These are phyloP conservation scores for Cololabis saira DNA, from an alignment of 2,113 vertebrate species.

Conservation along the genomic window DNA sequence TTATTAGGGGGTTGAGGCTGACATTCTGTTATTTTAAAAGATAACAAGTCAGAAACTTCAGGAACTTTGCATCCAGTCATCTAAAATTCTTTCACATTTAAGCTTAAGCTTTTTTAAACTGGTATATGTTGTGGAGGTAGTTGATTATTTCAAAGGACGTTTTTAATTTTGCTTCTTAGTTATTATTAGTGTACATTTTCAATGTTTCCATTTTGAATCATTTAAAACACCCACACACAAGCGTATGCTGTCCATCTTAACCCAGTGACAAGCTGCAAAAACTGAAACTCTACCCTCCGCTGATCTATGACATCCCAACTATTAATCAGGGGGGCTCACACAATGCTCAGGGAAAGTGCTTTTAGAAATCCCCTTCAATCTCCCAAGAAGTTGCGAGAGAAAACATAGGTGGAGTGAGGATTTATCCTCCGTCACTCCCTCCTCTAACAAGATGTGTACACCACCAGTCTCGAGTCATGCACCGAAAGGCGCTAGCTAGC, in stretches of 20 bases:
- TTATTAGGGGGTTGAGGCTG: too few relatives aligned
- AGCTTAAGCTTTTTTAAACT: background rate
- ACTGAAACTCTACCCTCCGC: conserved; percentile 21
- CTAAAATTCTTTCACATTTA: too few relatives aligned
- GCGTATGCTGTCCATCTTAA: conserved; percentile 7
- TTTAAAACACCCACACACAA: background rate
- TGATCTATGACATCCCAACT: background rate
- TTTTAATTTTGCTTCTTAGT: background rate
- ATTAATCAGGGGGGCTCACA: conserved; percentile 30
- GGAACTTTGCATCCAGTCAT: too few relatives aligned
- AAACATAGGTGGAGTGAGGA: conserved; percentile 39
- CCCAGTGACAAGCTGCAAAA: conserved; percentile 12
- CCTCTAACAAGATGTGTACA: conserved; percentile 53
- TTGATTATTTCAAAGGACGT: background rate
- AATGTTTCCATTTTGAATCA: background rate
- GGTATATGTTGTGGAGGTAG: background rate
- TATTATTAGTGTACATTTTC: background rate
- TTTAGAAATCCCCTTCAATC: conserved; percentile 38
- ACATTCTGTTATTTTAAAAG: too few relatives aligned
- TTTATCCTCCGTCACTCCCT: conserved; percentile 29
- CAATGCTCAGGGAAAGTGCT: conserved; percentile 5
- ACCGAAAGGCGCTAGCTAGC: conserved; percentile 31
- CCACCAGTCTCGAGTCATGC: conserved; percentile 32
- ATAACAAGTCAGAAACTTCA: too few relatives aligned
- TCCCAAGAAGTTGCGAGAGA: conserved; percentile 42